Base-by-base conservation (phyloP, 1,140 invertebrate species). In the Pachypsylla venusta region DNA sequence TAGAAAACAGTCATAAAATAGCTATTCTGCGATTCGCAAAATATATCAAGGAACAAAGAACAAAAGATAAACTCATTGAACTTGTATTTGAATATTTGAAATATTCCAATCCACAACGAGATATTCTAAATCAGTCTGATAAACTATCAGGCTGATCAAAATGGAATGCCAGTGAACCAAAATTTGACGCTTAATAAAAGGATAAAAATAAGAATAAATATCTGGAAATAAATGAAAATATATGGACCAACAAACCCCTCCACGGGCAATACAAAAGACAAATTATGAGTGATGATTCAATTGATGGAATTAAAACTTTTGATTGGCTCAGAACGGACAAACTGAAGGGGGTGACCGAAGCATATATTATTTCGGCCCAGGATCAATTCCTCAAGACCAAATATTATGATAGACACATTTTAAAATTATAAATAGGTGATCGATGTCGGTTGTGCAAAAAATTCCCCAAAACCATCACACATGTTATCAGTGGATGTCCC, bases 381-480 rank as follows among this genome's bases (percentile, higher is more conserved):
- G 42, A 48, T n/a, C 42, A 48, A 19, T n/a, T 22, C 7, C 42
- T 48, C 16, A 48, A 22, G 22, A 48, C 42, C 4, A 48, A 19
- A 48, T 3, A 48, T 22, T 48, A 48, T n/a, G 42, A 48, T 4
- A 5, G n/a, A 19, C 4, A 48, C 16, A 48, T 48, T n/a, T 22
- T 48, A 5, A 48, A 48, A 48, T 22, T 48, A 3, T n/a, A 48
- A 7, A 22, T 25, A 4, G 26, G 24, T n/a, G 22, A 24, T 25
- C n/a, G n/a, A 22, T 55, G 54, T 27, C n/a, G 54, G 24, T 22
- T 55, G 4, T 55, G 54, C 24, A 19, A 55, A 7, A 55, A n/a
- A n/a, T n/a, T 3, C 2, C 10, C 4, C 2, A 22, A 55, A 27
- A 55, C 19, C 13, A 55, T 55, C 19, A 24, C 22, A 14, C 54